Conservation (phyloP, 2,797 vertebrate species). For the Sebastes elongatus region DNA sequence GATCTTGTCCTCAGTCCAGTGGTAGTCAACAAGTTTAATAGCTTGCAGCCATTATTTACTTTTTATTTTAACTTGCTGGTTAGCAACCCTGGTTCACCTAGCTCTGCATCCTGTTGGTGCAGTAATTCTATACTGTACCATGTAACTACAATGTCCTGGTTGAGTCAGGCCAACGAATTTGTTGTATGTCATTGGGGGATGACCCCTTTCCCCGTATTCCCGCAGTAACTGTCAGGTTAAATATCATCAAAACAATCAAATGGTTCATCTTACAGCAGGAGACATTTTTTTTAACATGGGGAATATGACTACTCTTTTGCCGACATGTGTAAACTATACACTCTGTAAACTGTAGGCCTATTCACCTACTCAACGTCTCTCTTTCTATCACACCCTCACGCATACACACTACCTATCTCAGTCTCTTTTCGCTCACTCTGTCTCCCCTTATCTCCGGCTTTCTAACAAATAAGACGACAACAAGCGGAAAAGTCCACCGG, state of each 20-base stretch:
- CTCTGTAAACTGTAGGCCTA: not conserved
- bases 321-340: not conserved
- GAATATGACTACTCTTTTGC: not conserved
- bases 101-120: not conserved
- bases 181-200: not conserved
- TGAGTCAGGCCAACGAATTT: not conserved
- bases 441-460: conserved; percentile 62
- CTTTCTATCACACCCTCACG: conserved; percentile 19
- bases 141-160: not conserved
- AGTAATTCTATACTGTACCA: not conserved
- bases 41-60: no score
- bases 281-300: not conserved
- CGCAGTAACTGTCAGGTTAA: not conserved
- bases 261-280: not conserved
- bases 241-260: not conserved
- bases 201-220: not conserved
- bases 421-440: conserved; percentile 28
- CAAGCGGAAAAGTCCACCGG: conserved; percentile 55
- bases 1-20: no score
- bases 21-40: no score
- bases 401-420: conserved; percentile 26
- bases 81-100: not conserved
- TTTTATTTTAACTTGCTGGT: not conserved
- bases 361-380: conserved; percentile 3
- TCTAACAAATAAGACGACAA: conserved; percentile 63